Conservation (phyloP, 2,888 invertebrate species). For the Protophormia terraenovae region DNA sequence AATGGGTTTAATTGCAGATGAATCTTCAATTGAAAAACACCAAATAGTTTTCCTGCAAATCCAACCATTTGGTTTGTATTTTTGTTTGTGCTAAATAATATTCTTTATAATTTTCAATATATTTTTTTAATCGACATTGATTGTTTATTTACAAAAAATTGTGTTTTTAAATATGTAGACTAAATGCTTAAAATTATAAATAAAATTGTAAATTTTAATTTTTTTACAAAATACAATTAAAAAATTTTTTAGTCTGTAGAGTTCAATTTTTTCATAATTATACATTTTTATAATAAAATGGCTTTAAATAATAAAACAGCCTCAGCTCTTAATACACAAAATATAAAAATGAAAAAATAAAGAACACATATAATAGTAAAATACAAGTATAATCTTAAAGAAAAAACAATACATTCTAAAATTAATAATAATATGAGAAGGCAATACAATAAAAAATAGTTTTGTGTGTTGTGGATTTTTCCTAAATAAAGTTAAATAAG, state of each 20-base stretch:
- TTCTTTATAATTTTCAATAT: no score
- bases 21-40: no score
- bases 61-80: no score
- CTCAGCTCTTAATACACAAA: slow-evolving; percentile 51
- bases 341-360: neutral
- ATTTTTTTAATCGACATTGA: no score
- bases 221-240: slow-evolving; percentile 2
- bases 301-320: slow-evolving; percentile 50
- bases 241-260: neutral
- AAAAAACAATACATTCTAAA: slow-evolving; percentile 4
- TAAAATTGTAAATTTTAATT: neutral
- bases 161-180: neutral
- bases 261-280: neutral
- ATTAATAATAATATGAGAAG: slow-evolving; percentile 45
- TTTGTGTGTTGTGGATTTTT: neutral
- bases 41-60: no score
- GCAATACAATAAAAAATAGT: slow-evolving; percentile 11
- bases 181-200: slow-evolving; percentile 10
- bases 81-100: no score
- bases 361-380: neutral
- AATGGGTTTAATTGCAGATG: no score
- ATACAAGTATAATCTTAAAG: neutral
- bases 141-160: neutral
- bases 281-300: slow-evolving; percentile 11
- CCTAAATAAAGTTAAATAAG: no score